Evolutionary conservation across 2,888 invertebrate genomes (phyloP).

Genomic region (Drosophila gaucha): DNA sequence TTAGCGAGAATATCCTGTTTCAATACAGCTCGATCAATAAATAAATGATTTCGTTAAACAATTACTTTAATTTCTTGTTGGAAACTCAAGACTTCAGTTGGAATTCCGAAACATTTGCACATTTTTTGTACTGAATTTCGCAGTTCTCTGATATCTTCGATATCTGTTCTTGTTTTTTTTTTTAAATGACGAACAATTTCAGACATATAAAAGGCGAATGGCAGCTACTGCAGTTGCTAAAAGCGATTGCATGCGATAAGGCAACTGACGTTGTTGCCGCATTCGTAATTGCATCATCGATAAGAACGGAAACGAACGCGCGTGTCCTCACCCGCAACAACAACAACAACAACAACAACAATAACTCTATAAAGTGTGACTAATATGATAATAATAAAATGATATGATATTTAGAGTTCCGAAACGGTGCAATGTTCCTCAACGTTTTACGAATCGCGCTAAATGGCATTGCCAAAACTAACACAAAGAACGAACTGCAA

Average conservation of each 20-base stretch:
- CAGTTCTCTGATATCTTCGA: slow-evolving; percentile 3
- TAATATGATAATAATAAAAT: slow-evolving; percentile 4
- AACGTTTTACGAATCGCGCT: slow-evolving; percentile 22
- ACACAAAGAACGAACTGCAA: slow-evolving; percentile 18
- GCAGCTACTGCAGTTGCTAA: slow-evolving; percentile 35
- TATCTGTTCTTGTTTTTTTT: slow-evolving; percentile 9
- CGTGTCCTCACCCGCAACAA: slow-evolving; percentile 26
- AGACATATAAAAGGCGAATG: slow-evolving; percentile 5
- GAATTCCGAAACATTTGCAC: too few relatives aligned
- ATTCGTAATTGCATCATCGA: slow-evolving; percentile 54
- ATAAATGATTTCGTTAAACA: background rate
- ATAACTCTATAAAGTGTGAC: slow-evolving; percentile 7
- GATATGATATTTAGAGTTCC: slow-evolving; percentile 8
- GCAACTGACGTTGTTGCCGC: background rate
- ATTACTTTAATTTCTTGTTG: background rate
- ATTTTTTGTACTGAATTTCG: background rate
- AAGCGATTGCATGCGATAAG: slow-evolving; percentile 41
- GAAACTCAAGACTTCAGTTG: slow-evolving; percentile 8
- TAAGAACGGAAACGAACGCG: slow-evolving; percentile 18
- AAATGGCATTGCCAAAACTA: slow-evolving; percentile 4
- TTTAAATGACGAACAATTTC: slow-evolving; percentile 9
- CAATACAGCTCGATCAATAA: background rate
- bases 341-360: slow-evolving; percentile 15
- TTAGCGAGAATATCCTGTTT: background rate
- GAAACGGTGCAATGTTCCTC: slow-evolving; percentile 27